These are phyloP conservation scores for Kryptopterus vitreolus DNA, from an alignment of 2,797 vertebrate genomes.

Conservation along the genomic window DNA sequence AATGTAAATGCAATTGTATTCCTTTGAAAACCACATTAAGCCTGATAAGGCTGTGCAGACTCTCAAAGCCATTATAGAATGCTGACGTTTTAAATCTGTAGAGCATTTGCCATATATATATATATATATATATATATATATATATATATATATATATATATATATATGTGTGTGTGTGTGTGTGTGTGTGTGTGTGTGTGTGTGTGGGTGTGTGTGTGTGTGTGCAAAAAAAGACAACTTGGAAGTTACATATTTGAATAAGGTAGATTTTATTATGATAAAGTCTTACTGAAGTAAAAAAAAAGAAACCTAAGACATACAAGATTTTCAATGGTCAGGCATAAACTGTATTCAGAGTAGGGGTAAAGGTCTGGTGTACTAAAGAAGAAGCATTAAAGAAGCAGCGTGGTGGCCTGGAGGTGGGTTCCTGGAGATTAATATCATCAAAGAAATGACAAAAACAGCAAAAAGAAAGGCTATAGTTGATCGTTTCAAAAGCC, in stretches of 20 bases:
- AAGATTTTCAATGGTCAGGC: slow-evolving; percentile 4
- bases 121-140: too few relatives aligned
- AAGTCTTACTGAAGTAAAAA: neutral
- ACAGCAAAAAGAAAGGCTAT: neutral
- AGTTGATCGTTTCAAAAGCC: neutral
- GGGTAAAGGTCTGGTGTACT: neutral
- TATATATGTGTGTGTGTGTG: too few relatives aligned
- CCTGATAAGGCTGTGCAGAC: slow-evolving; percentile 31
- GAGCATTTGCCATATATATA: too few relatives aligned
- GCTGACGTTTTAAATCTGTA: neutral
- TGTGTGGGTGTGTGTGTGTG: too few relatives aligned
- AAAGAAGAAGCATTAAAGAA: slow-evolving; percentile 14
- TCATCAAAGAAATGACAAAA: neutral
- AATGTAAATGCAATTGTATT: slow-evolving; percentile 57
- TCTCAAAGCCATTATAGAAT: slow-evolving; percentile 22
- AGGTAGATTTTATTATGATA: neutral
- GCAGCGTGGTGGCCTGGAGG: neutral
- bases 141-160: too few relatives aligned
- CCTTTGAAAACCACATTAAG: slow-evolving; percentile 50
- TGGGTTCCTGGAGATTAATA: neutral
- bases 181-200: too few relatives aligned
- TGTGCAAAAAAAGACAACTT: neutral
- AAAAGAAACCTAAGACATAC: neutral
- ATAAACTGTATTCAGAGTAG: slow-evolving; percentile 5
- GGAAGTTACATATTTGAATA: neutral